Evolutionary conservation across 2,113 vertebrate genomes (phyloP), one percentile per base, ranked within the genome.

Genomic region (Zeus faber): DNA sequence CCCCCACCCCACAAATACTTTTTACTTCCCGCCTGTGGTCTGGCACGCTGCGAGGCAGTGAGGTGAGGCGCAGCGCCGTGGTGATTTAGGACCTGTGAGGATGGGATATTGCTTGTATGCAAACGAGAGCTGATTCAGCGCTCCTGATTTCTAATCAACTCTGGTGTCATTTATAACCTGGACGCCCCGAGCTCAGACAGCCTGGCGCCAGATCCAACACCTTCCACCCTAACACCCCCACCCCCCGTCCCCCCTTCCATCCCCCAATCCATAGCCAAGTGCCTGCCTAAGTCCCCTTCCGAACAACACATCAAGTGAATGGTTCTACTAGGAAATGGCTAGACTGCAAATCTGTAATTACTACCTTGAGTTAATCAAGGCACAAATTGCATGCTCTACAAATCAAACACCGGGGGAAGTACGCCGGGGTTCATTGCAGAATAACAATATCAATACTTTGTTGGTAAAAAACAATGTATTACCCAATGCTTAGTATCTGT

Each of bases 121-220:
- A 92, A 87, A 90, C 76, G 73, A 88, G 75, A 80, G 83, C 89
- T 89, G 87, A 90, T 84, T 90, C 86, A 89, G 89, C 86, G 78
- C 72, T 82, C 73, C 67, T 79, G 73, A 79, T 83, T 81, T 84
- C 77, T 86, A 89, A 89, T 89, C 89, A 88, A 83, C 81, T 68
- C 54, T 58, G 43, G 62, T 76, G 79, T 79, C 77, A 83, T 89
- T 85, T 88, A 82, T 86, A 80, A 87, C 81, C 62, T 5, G 54
- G 20, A 58, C 44, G 25, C 65, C 70, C 60, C 55, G 59, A 70
- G 74, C 70, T 61, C 65, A 78, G 82, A 82, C 81, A 83, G 83
- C 80, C 76, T 72, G 41, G 76, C 65, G n/a, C n/a, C 76, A 69
- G 11, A 5, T 5, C 4, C 27, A 29, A 29, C 4, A 9, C 27